phyloP scores from a whole-genome alignment of 2,797 vertebrate species.

The Tympanoctomys barrerae region DNA sequence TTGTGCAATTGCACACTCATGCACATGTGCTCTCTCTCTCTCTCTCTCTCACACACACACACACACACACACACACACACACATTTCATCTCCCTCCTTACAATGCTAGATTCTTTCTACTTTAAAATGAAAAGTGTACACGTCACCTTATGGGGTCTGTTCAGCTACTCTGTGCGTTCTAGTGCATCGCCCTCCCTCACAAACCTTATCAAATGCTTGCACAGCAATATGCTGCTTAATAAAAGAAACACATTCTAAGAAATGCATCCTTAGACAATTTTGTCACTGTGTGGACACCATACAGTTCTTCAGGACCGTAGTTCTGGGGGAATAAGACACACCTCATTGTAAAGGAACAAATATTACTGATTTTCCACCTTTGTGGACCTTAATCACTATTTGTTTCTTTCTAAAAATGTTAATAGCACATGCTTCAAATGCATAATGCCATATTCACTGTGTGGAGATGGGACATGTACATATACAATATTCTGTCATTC shows the following conservation, averaged over 20 bases:
- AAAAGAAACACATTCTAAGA: not conserved
- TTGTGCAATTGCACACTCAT: rapidly evolving
- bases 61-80: too few relatives aligned
- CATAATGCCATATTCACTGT: not conserved
- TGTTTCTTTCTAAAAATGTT: not conserved
- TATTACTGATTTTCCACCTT: not conserved
- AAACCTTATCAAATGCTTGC: not conserved
- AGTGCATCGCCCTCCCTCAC: not conserved
- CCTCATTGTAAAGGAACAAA: not conserved
- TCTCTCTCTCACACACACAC: too few relatives aligned
- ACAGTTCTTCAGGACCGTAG: not conserved
- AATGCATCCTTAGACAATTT: not conserved
- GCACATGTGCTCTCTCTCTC: too few relatives aligned
- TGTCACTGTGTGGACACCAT: not conserved
- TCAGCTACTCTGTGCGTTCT: not conserved
- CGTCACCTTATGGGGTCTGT: not conserved
- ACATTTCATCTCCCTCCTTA: not conserved
- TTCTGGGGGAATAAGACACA: not conserved
- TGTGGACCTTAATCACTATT: not conserved
- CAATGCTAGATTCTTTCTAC: not conserved
- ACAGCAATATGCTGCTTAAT: not conserved
- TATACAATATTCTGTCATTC: not conserved
- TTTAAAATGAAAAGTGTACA: not conserved
- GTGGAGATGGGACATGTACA: not conserved
- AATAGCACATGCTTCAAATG: not conserved